Base-by-base conservation (phyloP, 2,113 vertebrate genomes). In the Nycticryphes semicollaris region DNA sequence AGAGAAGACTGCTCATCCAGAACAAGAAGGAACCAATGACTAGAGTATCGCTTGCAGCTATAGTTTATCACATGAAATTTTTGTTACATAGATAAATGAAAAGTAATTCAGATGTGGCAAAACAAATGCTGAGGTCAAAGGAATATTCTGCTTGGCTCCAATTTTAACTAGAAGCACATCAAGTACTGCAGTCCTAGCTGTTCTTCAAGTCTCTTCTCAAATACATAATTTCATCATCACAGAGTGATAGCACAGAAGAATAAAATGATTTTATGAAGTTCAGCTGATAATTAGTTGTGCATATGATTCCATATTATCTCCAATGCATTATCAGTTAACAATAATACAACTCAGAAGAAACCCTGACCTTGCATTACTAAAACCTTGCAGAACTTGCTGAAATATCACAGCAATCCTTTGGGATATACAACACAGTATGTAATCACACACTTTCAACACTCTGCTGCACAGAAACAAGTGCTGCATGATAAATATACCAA, bases 11-110 rank as follows among this genome's bases (percentile, higher is more conserved):
- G 33, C 15, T 66, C 60, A 91, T 80, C 76, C 86, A 94, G 87
- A 94, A 96, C 8, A 2, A 96, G 63, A 80, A 91, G 94, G 74
- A 94, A 87, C n/a, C 54, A 63, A 53, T 14, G 47, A 63, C 37
- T 37, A 68, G n/a, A 87, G 41, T 94, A 94, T 39, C 1, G 0
- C 31, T 28, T 43, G 10, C 28, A 85, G 41, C 22, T 86, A 23
- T 11, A 50, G 20, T 39, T 70, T 54, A 86, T 50, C 7, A 43
- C 20, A 64, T 77, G 16, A 37, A 47, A 35, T 57, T 83, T 93
- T 92, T 87, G 28, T 70, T 56, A 41, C n/a, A 59, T 5, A 62
- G 59, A 69, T 66, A 86, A 45, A 86, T 1, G 66, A 20, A 50
- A 77, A 63, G 1, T 50, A 84, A 67, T 30, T 88, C 13, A 43